Evolutionary conservation across 2,888 invertebrate genomes (phyloP), one percentile per base, ranked within the genome.

Genomic region (Seira ritae): DNA sequence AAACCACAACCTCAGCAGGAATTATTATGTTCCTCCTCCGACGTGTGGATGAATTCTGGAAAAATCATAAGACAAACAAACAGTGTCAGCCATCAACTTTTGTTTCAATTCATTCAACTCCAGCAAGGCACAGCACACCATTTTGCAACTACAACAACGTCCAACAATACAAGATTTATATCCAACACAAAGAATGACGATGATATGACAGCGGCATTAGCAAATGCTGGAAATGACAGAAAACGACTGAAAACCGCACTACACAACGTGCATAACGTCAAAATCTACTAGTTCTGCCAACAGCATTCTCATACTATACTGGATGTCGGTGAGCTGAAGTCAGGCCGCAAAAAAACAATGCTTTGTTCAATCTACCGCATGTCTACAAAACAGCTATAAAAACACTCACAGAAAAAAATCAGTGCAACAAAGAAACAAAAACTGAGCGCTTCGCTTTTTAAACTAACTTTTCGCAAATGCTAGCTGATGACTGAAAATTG

Each of bases 331-430:
- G 55, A 1, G 55, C 12, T 55, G 15, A n/a, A 12, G 2, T 3
- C 3, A 12, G 55, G 12, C n/a, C 3, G 12, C 55, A 55, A 55
- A 8, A 55, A 55, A 55, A 15, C 55, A 55, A 55, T 1, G 3
- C 55, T 12, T 55, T 55, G 55, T 55, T 55, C 17, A 55, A 8
- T 55, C 55, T 55, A 55, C n/a, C 55, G 55, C 55, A 17, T 55
- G 3, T 8, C 55, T 55, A 55, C 15, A 3, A 55, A 55, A n/a
- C 15, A 55, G 15, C 55, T 55, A 55, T 12, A 3, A 55, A 42
- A 55, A 55, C 55, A 55, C 55, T 55, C 55, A 15, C 15, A 12
- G 3, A 55, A 55, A 55, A 55, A 31, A 55, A 55, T 55, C 17
- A 55, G 12, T 55, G 6, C 2, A 55, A 55, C 55, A 55, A 55